A percentile compares a stretch with the other conserved stretches of the same genome.
These are phyloP conservation scores for Gnathonemus echidnorhynchus DNA, from an alignment of 2,113 vertebrate species.

Conservation along the genomic window DNA sequence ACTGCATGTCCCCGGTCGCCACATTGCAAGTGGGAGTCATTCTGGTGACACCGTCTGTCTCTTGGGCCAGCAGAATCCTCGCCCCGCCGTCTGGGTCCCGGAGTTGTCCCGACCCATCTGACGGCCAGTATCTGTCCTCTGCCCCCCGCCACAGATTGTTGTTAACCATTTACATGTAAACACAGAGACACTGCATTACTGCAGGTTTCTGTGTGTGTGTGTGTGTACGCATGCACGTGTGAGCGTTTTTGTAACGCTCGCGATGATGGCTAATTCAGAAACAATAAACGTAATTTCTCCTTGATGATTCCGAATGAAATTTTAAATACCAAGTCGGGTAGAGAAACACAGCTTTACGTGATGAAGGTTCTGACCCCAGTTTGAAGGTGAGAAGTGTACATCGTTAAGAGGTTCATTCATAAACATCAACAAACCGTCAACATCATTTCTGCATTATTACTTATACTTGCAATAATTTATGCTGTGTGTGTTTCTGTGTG, in stretches of 20 bases:
- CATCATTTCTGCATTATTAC: background rate
- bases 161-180: conserved; percentile 72
- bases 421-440: background rate
- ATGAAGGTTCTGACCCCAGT: background rate
- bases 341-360: background rate
- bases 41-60: conserved; percentile 45
- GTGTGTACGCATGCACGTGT: conserved; percentile 22
- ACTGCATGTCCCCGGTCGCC: background rate
- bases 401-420: background rate
- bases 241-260: background rate
- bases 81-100: conserved; percentile 47
- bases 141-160: conserved; percentile 63
- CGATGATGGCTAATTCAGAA: background rate
- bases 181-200: conserved; percentile 50
- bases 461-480: background rate
- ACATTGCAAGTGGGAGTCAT: conserved; percentile 60
- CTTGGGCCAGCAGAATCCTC: conserved; percentile 53
- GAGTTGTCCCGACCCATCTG: conserved; percentile 57
- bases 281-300: background rate
- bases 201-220: conserved; percentile 33
- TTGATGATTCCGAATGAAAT: background rate
- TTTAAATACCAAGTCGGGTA: background rate
- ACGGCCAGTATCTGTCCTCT: conserved; percentile 22
- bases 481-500: background rate
- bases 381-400: background rate